phyloP scores from a whole-genome alignment of 2,888 invertebrate genomes.

The Harpalus rufipes region DNA sequence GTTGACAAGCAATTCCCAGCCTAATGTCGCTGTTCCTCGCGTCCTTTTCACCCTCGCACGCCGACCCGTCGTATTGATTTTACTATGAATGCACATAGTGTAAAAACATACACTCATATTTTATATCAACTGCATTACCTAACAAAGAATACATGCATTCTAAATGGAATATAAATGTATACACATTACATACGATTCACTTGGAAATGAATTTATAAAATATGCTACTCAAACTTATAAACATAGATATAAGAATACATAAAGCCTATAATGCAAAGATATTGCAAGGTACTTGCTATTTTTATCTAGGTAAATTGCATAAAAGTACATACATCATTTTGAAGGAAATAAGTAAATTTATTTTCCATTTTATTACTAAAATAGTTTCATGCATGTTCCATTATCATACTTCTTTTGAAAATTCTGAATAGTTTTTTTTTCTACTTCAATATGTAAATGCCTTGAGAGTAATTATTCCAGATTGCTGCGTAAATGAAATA shows the following conservation, averaged over 20 bases:
- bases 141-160: not conserved
- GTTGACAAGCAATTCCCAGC: slow-evolving; percentile 43
- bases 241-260: not conserved
- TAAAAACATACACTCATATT: slow-evolving; percentile 51
- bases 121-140: not conserved
- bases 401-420: too few relatives aligned
- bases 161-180: slow-evolving; percentile 6
- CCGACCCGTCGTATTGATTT: slow-evolving; percentile 42
- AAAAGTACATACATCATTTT: too few relatives aligned
- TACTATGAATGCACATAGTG: slow-evolving; percentile 29
- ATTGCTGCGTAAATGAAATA: too few relatives aligned
- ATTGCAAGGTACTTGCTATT: too few relatives aligned
- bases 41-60: slow-evolving; percentile 8
- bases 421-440: too few relatives aligned
- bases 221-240: not conserved
- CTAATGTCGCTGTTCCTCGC: slow-evolving; percentile 26
- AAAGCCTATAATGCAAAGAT: too few relatives aligned
- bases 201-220: not conserved
- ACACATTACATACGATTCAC: not conserved
- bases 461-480: too few relatives aligned
- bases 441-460: too few relatives aligned
- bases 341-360: too few relatives aligned
- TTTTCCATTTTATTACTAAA: too few relatives aligned
- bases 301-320: too few relatives aligned
- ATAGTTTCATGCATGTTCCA: too few relatives aligned